A percentile compares a stretch with the other conserved stretches of the same genome.
Conservation (phyloP, 2,888 invertebrate genomes). For the Chloroclystis v-ata region DNA sequence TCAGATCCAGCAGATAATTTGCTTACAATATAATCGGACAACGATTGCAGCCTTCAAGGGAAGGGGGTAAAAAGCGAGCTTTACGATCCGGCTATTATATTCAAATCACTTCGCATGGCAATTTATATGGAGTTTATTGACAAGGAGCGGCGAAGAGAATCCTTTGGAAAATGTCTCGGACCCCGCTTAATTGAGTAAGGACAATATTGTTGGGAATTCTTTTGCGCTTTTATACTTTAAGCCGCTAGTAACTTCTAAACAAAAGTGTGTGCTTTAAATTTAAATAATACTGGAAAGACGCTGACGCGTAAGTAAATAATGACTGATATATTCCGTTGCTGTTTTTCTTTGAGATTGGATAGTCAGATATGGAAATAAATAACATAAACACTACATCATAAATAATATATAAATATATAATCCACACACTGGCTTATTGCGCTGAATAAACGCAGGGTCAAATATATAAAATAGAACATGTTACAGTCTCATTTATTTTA, state of each 20-base stretch:
- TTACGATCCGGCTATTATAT: slow-evolving; percentile 72
- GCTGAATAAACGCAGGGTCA: no score
- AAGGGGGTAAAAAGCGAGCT: slow-evolving; percentile 66
- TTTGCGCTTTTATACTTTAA: slow-evolving; percentile 38
- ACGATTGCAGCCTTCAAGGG: slow-evolving; percentile 64
- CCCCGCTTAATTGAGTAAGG: slow-evolving; percentile 67
- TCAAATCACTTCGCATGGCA: slow-evolving; percentile 73
- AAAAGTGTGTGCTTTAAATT: slow-evolving; percentile 4
- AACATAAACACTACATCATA: no score
- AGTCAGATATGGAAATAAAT: no score
- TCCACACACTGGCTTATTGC: no score
- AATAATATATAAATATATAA: no score
- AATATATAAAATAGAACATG: no score
- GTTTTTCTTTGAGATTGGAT: no score
- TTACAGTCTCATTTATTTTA: no score
- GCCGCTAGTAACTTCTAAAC: slow-evolving; percentile 9
- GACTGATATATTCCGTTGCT: no score
- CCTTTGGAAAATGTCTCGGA: slow-evolving; percentile 58
- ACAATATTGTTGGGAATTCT: slow-evolving; percentile 68
- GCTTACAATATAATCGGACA: slow-evolving; percentile 78
- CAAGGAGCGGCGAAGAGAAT: slow-evolving; percentile 65
- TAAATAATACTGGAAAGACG: no score
- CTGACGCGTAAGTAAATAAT: no score
- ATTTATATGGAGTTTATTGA: slow-evolving; percentile 78
- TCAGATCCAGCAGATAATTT: slow-evolving; percentile 75